Base-by-base conservation (phyloP, 2,888 invertebrate genomes). In the Eilema depressum region DNA sequence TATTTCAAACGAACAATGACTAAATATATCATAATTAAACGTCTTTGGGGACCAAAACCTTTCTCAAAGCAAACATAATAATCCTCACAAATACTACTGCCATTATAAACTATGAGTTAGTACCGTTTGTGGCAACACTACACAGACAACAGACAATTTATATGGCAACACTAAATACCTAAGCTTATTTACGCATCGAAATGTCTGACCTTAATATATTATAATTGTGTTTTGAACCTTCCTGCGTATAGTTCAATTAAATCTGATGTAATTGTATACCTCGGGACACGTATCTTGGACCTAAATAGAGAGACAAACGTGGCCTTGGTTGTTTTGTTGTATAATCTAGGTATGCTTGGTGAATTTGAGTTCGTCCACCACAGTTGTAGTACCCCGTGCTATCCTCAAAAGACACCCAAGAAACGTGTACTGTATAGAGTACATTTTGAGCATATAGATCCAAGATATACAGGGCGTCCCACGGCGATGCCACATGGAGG, bases 111-210 rank as follows among this genome's bases (percentile, higher is more conserved):
- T 33, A 67, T 53, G 53, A 53, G 53, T 53, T 61, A 28, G 66
- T 66, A 14, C 61, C 61, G 26, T 60, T 61, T 67, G 61, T 20
- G 60, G 53, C 33, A 60, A 5, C 20, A 60, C 28, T 67, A 20
- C 28, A 14, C 8, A 47, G n/a, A 53, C 53, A 61, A 14, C 8
- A 47, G n/a, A 53, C 53, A 61, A 67, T 67, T 67, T 61, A 67
- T 67, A 61, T 53, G 47, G 41, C 60, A 53, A 28, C 10, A 20
- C 33, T 41, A 67, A n/a, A 67, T 61, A 67, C 67, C 60, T 61
- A 20, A 53, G 67, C 53, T 67, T 67, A 67, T 20, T 61, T 60
- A 41, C 14, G 57, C n/a, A 61, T 67, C 37, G 26, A 20, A 37
- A 59, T 26, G 26, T 59, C 12, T 59, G 57, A 66, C 60, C 37